Base-by-base conservation (phyloP, 2,888 invertebrate species). In the Adineta ricciae region DNA sequence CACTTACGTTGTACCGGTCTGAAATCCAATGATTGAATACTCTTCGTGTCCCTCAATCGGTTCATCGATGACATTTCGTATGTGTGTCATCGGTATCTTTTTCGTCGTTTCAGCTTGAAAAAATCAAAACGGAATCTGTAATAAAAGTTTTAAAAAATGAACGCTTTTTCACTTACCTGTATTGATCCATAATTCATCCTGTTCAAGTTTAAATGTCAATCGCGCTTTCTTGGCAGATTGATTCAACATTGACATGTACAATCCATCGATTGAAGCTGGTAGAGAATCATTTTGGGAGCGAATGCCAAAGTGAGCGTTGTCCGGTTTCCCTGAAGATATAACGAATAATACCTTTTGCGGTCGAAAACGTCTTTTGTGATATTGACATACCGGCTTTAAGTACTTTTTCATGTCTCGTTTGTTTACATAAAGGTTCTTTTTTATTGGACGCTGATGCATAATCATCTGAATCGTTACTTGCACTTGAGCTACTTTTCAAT, bases 141-240 rank as follows among this genome's bases (percentile, higher is more conserved):
- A 19, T 50, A 50, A 9, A 50, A 16, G 14, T 49, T 49, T n/a
- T n/a, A n/a, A 46, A 46, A 5, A 46, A 46, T 8, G 46, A 46
- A 50, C 19, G 14, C 5, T 32, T 27, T 41, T n/a, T 27, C 4
- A 27, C 86, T 84, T 86, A 91, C 91, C 91, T 91, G 96, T 96
- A 86, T 95, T 95, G 82, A 96, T 93, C 96, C 96, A 96, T 27
- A 96, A 91, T 90, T 96, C 95, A 90, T 96, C 96, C 87, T 93
- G 92, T 90, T 96, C 96, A 88, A 96, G 92, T 92, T 96, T 96
- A 90, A 96, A 96, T 83, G 96, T 96, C 86, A 96, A 92, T 88
- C 96, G 92, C 84, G 96, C 95, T 92, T 95, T 96, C 8, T 95
- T 94, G 27, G 95, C 95, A 86, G 93, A 93, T 90, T 95, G 95